A percentile compares a stretch with the other conserved stretches of the same genome.
Conservation (phyloP, 64 coral and sea anemone genomes). For the Stylophora pistillata region DNA sequence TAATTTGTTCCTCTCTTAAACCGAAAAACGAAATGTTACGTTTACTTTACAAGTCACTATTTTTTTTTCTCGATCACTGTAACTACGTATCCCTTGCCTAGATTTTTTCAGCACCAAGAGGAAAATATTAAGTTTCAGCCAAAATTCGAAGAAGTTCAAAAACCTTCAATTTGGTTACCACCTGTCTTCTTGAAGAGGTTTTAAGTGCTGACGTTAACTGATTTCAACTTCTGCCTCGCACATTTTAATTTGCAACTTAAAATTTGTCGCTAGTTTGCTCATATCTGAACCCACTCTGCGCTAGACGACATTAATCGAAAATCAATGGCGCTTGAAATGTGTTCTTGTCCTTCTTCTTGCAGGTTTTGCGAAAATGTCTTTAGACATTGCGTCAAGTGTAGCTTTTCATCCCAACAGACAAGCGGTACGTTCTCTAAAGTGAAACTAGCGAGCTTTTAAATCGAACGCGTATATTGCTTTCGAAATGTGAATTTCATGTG, state of each 20-base stretch:
- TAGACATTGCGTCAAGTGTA: background rate
- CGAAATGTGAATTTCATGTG: background rate
- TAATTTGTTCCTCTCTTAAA: background rate
- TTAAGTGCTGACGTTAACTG: background rate
- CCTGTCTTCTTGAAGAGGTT: background rate
- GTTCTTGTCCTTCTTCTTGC: conserved; percentile 7
- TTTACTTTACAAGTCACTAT: background rate
- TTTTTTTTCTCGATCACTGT: background rate
- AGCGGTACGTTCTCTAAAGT: background rate
- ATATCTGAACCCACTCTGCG: background rate
- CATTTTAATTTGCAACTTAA: background rate
- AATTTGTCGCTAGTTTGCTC: background rate
- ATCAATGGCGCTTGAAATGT: background rate
- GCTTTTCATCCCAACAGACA: background rate
- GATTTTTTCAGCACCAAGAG: background rate
- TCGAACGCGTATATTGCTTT: background rate
- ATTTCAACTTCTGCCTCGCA: background rate
- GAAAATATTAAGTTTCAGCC: background rate
- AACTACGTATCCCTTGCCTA: background rate
- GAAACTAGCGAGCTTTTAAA: background rate
- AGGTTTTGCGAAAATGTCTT: conserved; percentile 28
- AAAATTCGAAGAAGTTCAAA: background rate
- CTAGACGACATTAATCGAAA: background rate
- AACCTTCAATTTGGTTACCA: background rate
- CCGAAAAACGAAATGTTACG: background rate